Base-by-base conservation (phyloP, 2,113 vertebrate species). In the Pandion haliaetus region DNA sequence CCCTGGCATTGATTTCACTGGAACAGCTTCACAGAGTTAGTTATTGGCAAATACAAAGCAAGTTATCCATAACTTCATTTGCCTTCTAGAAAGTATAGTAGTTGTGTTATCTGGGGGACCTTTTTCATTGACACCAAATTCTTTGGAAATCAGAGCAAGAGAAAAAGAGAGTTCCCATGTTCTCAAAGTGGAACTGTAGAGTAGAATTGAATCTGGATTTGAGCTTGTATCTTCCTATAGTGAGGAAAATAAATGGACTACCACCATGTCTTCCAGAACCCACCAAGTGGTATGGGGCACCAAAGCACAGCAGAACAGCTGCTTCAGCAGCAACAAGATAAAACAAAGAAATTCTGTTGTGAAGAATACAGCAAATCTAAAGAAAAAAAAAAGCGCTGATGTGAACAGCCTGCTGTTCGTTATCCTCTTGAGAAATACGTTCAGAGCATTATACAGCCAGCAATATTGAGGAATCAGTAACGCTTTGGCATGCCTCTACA, bases 391-490 rank as follows among this genome's bases (percentile, higher is more conserved):
- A 25, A 38, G 71, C 42, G 6, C 16, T 86, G 54, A 92, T 79
- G 79, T 65, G 79, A 88, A 61, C 62, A 57, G 67, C 19, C 26
- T 88, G 70, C 54, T 90, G 36, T 83, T 96, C 63, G 42, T 95
- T 83, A 78, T 67, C 32, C 86, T 86, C 88, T 74, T 70, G 88
- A 95, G 92, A 95, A 95, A 74, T 84, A 83, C 26, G 14, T 77
- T 88, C 72, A 80, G 80, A 66, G 25, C n/a, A 59, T 59, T 85
- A 47, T 12, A 77, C 17, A 7, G 12, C 14, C 67, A 70, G 63
- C 62, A 42, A 94, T 86, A 86, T 18, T 95, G 95, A 95, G 62
- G 83, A 70, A 95, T 86, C 93, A 81, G 91, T 88, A 95, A 90
- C 58, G 55, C 29, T 95, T 91, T 95, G 91, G 92, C 83, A 78